These are phyloP conservation scores for Sapajus apella DNA, from an alignment of 2,113 vertebrate genomes.

Conservation along the genomic window DNA sequence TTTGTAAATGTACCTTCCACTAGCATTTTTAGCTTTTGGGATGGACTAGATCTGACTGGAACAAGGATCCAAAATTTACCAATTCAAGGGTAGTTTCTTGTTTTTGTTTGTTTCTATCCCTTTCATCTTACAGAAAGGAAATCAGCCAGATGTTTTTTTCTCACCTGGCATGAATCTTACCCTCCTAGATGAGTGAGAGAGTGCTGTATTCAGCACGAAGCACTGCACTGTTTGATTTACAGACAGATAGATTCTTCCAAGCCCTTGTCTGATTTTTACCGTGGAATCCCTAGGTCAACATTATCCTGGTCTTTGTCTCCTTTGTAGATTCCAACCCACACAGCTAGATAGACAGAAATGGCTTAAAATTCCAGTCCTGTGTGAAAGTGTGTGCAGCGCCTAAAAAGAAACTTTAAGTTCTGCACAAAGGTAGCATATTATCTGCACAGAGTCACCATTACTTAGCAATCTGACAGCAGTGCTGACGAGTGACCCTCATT, in stretches of 20 bases:
- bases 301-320: not conserved
- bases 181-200: not conserved
- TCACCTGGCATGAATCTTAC: not conserved
- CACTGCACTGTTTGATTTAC: not conserved
- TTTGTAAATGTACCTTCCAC: not conserved
- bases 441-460: not conserved
- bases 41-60: not conserved
- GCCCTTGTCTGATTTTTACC: not conserved
- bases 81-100: not conserved
- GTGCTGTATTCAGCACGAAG: constrained; percentile 19
- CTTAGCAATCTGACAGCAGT: not conserved
- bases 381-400: not conserved
- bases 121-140: not conserved
- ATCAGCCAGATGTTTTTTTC: not conserved
- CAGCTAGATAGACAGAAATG: not conserved
- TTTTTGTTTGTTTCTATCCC: not conserved
- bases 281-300: not conserved
- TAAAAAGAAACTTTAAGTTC: not conserved
- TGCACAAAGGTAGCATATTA: not conserved
- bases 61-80: not conserved
- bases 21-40: not conserved
- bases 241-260: not conserved
- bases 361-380: not conserved
- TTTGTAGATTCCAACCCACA: not conserved
- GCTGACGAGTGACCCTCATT: not conserved